A percentile compares a stretch with the other conserved stretches of the same genome.
Evolutionary conservation across 2,797 vertebrate species (phyloP).

Genomic region (Chrosomus eos): DNA sequence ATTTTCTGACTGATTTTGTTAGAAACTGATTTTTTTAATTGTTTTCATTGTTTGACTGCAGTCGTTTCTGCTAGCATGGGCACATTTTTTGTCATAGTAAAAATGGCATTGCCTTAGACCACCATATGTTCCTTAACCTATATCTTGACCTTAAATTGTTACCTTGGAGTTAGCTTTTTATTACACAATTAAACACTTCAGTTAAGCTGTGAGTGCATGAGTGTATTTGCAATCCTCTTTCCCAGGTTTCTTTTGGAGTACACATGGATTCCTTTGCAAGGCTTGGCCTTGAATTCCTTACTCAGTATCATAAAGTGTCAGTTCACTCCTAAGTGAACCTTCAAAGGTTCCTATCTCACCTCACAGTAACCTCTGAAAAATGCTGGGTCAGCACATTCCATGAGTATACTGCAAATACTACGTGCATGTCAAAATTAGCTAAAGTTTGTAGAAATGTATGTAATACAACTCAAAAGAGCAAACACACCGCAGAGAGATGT

Average conservation of each 20-base stretch:
- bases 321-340: conserved; percentile 60
- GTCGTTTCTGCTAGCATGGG: neutral
- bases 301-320: conserved; percentile 57
- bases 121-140: neutral
- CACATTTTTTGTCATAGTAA: neutral
- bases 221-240: conserved; percentile 25
- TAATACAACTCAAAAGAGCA: neutral
- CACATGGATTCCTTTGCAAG: conserved; percentile 46
- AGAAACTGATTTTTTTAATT: neutral
- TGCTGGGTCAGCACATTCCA: neutral
- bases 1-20: neutral
- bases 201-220: neutral
- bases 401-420: neutral
- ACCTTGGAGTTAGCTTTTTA: neutral
- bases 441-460: neutral
- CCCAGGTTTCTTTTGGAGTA: conserved; percentile 24
- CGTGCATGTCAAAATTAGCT: neutral
- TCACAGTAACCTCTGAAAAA: conserved; percentile 16
- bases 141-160: neutral
- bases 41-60: neutral
- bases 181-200: neutral
- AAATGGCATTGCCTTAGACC: neutral
- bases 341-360: conserved; percentile 39
- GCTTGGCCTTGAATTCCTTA: conserved; percentile 65
- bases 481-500: neutral